These are phyloP conservation scores for Lypha dubia DNA, from an alignment of 2,888 invertebrate species.

Conservation along the genomic window DNA sequence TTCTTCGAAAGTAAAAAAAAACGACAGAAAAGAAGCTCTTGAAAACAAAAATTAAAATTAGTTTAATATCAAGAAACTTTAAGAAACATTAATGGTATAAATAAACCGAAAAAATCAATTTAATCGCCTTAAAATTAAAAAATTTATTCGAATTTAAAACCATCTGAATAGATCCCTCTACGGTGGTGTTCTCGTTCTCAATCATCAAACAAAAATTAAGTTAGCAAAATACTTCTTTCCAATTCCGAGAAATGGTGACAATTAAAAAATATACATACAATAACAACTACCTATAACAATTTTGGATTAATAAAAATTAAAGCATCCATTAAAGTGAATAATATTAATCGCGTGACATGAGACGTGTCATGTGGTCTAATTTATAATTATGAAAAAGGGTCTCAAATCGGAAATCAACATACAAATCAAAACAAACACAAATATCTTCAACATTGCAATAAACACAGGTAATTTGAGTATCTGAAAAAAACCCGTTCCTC, in stretches of 20 bases:
- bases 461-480: too few relatives aligned
- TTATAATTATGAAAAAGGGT: too few relatives aligned
- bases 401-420: too few relatives aligned
- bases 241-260: conserved; percentile 47
- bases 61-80: not conserved
- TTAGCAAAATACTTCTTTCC: conserved; percentile 15
- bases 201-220: conserved; percentile 12
- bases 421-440: too few relatives aligned
- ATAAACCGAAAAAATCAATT: too few relatives aligned
- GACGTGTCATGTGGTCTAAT: too few relatives aligned
- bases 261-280: not conserved
- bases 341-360: too few relatives aligned
- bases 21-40: conserved; percentile 3
- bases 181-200: not conserved
- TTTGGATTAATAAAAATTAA: conserved; percentile 67
- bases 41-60: conserved; percentile 24
- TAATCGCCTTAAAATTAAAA: not conserved
- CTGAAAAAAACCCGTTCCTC: too few relatives aligned
- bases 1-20: conserved; percentile 3
- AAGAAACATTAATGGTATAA: not conserved
- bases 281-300: conserved; percentile 8
- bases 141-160: too few relatives aligned
- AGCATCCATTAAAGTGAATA: too few relatives aligned
- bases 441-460: too few relatives aligned
- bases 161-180: not conserved